Percentiles rank a stretch among this genome's conserved stretches.
Evolutionary conservation across 2,113 vertebrate genomes (phyloP).

Genomic region (Oreochromis spilurus): DNA sequence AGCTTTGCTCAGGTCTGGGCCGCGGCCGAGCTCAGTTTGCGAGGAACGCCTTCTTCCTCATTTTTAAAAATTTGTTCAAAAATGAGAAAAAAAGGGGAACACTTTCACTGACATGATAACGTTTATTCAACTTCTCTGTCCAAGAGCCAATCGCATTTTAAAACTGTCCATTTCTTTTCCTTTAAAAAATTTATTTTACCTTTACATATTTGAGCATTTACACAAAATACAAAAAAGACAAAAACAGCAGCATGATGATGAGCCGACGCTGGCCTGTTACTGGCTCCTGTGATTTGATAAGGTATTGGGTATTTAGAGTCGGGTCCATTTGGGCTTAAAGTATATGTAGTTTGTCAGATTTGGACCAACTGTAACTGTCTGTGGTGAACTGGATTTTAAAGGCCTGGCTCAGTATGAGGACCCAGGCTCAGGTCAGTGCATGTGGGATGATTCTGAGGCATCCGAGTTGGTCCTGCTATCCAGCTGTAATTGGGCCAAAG

Average conservation of each 20-base stretch:
- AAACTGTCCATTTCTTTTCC: neutral
- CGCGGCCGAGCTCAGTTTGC: neutral
- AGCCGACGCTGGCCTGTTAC: rapidly evolving
- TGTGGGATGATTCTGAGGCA: neutral
- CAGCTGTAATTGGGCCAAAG: neutral
- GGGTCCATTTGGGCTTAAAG: neutral
- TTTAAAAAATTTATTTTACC: neutral
- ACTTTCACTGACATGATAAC: neutral
- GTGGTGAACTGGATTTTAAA: neutral
- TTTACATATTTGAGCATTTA: neutral
- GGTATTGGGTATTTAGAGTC: neutral
- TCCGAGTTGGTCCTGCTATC: neutral
- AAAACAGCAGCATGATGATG: neutral
- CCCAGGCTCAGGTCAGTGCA: neutral
- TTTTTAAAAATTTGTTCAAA: neutral
- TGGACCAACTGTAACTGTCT: neutral
- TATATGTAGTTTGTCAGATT: neutral
- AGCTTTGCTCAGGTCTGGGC: neutral
- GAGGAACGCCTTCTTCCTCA: neutral
- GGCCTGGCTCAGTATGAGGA: neutral
- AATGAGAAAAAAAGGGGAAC: neutral
- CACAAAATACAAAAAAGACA: neutral
- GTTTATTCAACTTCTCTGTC: neutral
- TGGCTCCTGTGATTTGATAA: neutral
- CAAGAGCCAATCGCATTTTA: neutral